Percentiles rank a stretch among this genome's conserved stretches.
phyloP scores from a whole-genome alignment of 1,140 invertebrate genomes.

The Cydia splendana region DNA sequence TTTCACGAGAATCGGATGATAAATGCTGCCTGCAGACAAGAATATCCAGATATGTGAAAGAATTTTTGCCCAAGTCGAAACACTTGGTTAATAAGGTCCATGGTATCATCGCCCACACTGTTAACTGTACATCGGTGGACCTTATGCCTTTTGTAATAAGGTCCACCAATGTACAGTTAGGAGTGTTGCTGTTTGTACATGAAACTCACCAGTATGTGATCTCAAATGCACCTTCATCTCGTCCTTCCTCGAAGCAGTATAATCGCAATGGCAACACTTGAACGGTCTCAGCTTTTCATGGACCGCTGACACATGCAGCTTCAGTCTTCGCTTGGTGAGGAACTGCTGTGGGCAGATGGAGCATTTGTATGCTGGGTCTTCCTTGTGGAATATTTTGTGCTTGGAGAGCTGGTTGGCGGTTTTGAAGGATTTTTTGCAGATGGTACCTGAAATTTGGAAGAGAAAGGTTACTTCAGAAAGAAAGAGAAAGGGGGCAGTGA shows the following conservation, averaged over 20 bases:
- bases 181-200: too few species aligned
- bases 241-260: conserved; percentile 82
- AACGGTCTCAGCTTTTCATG: conserved; percentile 86
- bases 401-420: conserved; percentile 87
- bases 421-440: conserved; percentile 88
- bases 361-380: conserved; percentile 77
- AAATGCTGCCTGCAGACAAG: too few species aligned
- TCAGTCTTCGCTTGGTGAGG: conserved; percentile 81
- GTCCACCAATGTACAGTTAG: too few species aligned
- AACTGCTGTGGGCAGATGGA: conserved; percentile 83
- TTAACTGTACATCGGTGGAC: too few species aligned
- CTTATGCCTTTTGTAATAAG: too few species aligned
- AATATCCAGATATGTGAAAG: too few species aligned
- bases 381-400: conserved; percentile 82
- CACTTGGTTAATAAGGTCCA: too few species aligned
- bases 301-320: conserved; percentile 82
- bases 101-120: too few species aligned
- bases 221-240: conserved; percentile 87
- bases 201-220: conserved; percentile 83
- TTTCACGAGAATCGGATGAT: too few species aligned
- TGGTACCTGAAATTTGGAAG: conserved; percentile 51
- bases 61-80: too few species aligned
- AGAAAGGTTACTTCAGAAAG: neutral
- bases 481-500: too few species aligned
- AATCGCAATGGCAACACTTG: conserved; percentile 87